Percentiles rank a stretch among this genome's conserved stretches.
Evolutionary conservation across 1,140 invertebrate species (phyloP).

Genomic region (Drosophila punjabiensis): DNA sequence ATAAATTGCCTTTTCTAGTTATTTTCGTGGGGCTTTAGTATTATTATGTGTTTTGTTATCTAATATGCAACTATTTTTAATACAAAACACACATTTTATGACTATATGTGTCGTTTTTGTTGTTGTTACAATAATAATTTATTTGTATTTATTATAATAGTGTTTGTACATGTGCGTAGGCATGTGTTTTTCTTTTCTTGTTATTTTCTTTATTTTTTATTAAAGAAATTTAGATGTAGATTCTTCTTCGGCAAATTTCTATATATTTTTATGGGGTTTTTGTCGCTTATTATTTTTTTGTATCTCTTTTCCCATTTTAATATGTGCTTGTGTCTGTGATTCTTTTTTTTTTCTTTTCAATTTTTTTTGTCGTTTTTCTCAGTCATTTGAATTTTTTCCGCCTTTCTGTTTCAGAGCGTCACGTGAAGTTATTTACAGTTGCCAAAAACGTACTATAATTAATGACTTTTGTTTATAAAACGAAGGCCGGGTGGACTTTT

Average conservation of each 20-base stretch:
- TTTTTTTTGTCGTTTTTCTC: background rate
- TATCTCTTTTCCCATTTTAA: conserved; percentile 5
- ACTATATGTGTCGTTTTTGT: background rate
- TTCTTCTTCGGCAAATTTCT: conserved; percentile 4
- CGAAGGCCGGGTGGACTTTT: conserved; percentile 45
- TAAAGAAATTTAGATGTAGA: background rate
- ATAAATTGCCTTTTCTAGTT: background rate
- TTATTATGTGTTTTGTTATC: conserved; percentile 1
- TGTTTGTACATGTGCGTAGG: background rate
- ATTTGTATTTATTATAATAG: background rate
- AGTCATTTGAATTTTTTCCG: conserved; percentile 40
- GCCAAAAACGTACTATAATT: conserved; percentile 70
- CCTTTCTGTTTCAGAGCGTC: conserved; percentile 45
- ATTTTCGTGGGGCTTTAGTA: background rate
- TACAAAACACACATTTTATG: background rate
- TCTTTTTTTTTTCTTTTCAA: background rate
- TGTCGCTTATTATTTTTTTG: conserved; percentile 31
- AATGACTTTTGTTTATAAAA: conserved; percentile 56
- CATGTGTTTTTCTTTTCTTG: conserved; percentile 6
- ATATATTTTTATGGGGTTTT: conserved; percentile 31
- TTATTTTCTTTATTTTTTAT: conserved; percentile 3
- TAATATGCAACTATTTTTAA: background rate
- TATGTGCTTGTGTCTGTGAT: background rate
- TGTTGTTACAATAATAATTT: conserved; percentile 3
- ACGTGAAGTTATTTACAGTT: conserved; percentile 72